Evolutionary conservation across 2,797 vertebrate genomes (phyloP), one percentile per base, ranked within the genome.

Genomic region (Otolemur crassicaudatus): DNA sequence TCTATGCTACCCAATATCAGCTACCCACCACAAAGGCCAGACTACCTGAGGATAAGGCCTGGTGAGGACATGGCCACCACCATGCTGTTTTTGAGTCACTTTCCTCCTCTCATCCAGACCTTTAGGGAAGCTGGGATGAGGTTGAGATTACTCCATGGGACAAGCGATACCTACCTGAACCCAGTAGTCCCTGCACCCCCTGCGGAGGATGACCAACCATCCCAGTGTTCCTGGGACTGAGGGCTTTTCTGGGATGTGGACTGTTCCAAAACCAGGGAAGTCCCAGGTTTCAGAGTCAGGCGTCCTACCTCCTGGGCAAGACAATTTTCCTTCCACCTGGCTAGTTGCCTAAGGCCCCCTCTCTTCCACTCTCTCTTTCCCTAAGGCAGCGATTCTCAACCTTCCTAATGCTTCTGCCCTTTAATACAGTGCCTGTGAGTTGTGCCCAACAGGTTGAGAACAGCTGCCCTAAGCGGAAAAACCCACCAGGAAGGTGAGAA

Each of bases 11-110:
- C 22, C 40, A 7, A 43, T 43, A 43, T 46, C 11, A 56, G 31
- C 27, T 22, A 4, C 27, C 37, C 31, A 16, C 29, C 27, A 4
- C 9, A 7, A 34, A 67, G 23, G 0, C 0, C 20, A 14, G 43
- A 7, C 1, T 17, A 3, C 13, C 22, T 0, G 3, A 34, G 13
- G n/a, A 23, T 0, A 4, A 9, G 0, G 3, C 27, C 34, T 25
- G 14, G 0, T 0, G 5, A 12, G 27, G 5, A 16, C 58, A 46
- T 29, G 20, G 9, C 13, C 40, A 70, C 5, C 7, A 0, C 53
- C 2, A 0, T 0, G 20, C 27, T 85, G 40, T 19, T 23, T 31
- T 10, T 1, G 4, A 0, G 1, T 3, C n/a, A 8, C 43, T 16
- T 27, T 25, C 29, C 25, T 22, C 46, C 37, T 17, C 25, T n/a